Base-by-base conservation (phyloP, 2,888 invertebrate species). In the Tenthredo mesomela region DNA sequence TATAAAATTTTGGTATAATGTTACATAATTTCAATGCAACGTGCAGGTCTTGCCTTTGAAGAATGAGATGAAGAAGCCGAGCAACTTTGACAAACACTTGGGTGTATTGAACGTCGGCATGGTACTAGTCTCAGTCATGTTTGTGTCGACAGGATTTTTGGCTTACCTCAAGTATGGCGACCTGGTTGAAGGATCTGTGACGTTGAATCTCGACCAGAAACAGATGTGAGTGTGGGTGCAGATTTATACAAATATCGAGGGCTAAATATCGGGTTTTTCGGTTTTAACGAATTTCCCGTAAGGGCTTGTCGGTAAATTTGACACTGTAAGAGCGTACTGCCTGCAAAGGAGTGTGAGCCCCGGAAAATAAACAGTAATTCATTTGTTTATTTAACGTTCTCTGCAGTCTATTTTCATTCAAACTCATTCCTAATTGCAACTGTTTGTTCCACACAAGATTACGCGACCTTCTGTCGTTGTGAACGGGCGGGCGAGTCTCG, bases 51-150 rank as follows among this genome's bases (percentile, higher is more conserved):
- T 99, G 86, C 99, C 99, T 0, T 93, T 99, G 88, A 97, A 98
- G 93, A 98, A 98, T 92, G 97, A 98, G 92, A 99, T 99, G 98
- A 95, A 95, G 87, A 95, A 95, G 21, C 97, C 98, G 0, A 94
- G 95, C 84, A 94, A 96, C 87, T 98, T 99, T 93, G 96, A 96
- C 88, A 97, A 96, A 86, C 95, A 96, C 6, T 92, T 96, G 10
- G 99, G 99, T 1, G 98, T 98, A 0, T 94, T 99, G 33, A 98
- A 98, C 92, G 96, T 97, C 1, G 98, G 98, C 80, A 98, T 99
- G 97, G 94, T 96, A 2, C 94, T 96, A 18, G 98, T 98, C 0
- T 96, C 96, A 0, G 91, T 94, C 78, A 95, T 98, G 89, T 98
- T 98, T 92, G 95, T 97, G 65, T 94, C 95, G 1, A 96, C 98